phyloP scores from a whole-genome alignment of 2,113 vertebrate genomes.

The Galbula dea region DNA sequence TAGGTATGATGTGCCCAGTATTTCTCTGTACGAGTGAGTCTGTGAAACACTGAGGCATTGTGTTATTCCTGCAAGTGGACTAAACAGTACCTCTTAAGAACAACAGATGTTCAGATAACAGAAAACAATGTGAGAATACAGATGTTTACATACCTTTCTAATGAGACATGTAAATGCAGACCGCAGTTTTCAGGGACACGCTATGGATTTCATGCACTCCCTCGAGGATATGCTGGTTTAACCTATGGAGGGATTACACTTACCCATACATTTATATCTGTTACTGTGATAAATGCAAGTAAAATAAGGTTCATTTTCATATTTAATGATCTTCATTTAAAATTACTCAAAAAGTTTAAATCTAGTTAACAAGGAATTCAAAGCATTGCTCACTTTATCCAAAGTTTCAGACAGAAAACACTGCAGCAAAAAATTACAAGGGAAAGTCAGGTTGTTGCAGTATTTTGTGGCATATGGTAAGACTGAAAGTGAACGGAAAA shows the following conservation, averaged over 20 bases:
- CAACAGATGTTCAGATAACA: background rate
- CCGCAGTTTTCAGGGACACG: background rate
- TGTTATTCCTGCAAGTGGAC: background rate
- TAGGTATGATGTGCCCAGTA: background rate
- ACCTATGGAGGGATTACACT: background rate
- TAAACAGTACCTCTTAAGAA: background rate
- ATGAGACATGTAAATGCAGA: background rate
- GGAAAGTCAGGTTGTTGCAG: conserved; percentile 49
- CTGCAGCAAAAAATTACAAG: background rate
- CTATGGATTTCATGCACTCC: background rate
- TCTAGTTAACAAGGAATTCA: conserved; percentile 27
- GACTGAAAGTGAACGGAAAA: conserved; percentile 64
- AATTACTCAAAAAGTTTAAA: conserved; percentile 37
- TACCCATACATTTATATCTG: background rate
- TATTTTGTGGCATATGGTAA: conserved; percentile 67
- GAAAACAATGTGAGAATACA: background rate
- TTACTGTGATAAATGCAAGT: background rate
- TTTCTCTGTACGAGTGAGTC: background rate
- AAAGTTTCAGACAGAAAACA: background rate
- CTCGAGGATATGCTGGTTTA: background rate
- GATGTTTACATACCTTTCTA: background rate
- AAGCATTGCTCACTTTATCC: conserved; percentile 6
- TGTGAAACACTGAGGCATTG: background rate
- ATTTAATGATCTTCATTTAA: conserved; percentile 6
- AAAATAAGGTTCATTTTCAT: background rate